Evolutionary conservation across 2,797 vertebrate species (phyloP).

Genomic region (Clamator glandarius): DNA sequence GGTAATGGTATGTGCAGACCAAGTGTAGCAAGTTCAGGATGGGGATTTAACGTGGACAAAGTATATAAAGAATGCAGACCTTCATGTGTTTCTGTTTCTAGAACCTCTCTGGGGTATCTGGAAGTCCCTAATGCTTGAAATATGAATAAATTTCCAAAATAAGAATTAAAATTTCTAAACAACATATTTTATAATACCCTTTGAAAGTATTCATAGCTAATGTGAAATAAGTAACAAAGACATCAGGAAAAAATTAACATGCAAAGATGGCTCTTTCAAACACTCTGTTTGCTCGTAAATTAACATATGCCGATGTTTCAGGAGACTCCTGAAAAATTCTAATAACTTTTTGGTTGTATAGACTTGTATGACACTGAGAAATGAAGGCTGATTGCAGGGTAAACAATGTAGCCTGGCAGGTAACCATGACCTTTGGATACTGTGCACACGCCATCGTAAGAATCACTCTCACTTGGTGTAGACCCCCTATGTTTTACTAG

Average conservation of each 20-base stretch:
- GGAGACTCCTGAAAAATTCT: neutral
- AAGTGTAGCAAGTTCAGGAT: neutral
- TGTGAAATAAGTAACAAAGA: neutral
- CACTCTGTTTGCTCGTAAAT: neutral
- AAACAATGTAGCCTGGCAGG: neutral
- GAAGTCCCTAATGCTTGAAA: neutral
- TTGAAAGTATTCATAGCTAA: neutral
- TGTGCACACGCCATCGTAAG: neutral
- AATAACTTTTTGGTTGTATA: neutral
- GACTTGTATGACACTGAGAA: neutral
- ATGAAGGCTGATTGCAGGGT: neutral
- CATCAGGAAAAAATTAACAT: neutral
- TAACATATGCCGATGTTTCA: neutral
- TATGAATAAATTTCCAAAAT: neutral
- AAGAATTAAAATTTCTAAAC: neutral
- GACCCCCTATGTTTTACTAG: neutral
- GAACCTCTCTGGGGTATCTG: neutral
- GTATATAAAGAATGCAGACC: rapidly evolving
- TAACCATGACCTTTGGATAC: neutral
- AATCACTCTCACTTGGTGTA: neutral
- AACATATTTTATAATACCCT: neutral
- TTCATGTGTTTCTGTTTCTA: neutral
- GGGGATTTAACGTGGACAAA: neutral
- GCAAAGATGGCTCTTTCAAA: neutral
- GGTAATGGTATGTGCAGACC: neutral